These are phyloP conservation scores for Brachyptera risi DNA, from an alignment of 2,888 invertebrate species.

Conservation along the genomic window DNA sequence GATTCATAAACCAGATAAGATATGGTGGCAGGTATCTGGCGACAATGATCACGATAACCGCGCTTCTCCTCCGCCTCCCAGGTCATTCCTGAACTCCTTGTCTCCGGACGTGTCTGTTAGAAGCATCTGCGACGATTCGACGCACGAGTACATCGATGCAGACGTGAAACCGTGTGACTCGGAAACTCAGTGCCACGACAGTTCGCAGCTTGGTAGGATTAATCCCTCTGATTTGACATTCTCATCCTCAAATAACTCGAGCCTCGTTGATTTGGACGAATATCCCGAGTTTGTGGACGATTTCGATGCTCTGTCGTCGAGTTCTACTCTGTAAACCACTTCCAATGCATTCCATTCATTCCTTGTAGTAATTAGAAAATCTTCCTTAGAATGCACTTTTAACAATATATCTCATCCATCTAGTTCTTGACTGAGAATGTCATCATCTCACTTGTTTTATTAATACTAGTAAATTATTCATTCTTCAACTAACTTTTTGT, in stretches of 20 bases:
- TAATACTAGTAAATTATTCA: no score
- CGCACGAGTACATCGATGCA: background rate
- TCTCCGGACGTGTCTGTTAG: constrained; percentile 13
- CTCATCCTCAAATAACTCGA: constrained; percentile 42
- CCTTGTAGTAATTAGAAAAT: no score
- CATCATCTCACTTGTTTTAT: no score
- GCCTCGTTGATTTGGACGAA: constrained; percentile 43
- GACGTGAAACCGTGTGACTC: background rate
- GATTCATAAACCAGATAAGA: background rate
- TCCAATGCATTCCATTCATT: no score
- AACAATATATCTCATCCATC: no score
- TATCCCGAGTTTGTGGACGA: constrained; percentile 47
- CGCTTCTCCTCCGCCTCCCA: constrained; percentile 15
- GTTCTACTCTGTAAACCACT: no score
- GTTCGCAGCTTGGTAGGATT: constrained; percentile 43
- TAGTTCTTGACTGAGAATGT: no score
- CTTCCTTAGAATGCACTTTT: no score
- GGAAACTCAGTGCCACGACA: background rate
- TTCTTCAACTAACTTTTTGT: no score
- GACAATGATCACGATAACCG: background rate
- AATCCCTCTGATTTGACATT: constrained; percentile 45
- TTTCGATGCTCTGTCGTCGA: constrained; percentile 42
- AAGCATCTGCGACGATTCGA: background rate
- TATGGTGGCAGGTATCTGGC: background rate
- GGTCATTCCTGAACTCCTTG: constrained; percentile 23